phyloP scores from a whole-genome alignment of 2,888 invertebrate species.

The Tiliacea aurago region DNA sequence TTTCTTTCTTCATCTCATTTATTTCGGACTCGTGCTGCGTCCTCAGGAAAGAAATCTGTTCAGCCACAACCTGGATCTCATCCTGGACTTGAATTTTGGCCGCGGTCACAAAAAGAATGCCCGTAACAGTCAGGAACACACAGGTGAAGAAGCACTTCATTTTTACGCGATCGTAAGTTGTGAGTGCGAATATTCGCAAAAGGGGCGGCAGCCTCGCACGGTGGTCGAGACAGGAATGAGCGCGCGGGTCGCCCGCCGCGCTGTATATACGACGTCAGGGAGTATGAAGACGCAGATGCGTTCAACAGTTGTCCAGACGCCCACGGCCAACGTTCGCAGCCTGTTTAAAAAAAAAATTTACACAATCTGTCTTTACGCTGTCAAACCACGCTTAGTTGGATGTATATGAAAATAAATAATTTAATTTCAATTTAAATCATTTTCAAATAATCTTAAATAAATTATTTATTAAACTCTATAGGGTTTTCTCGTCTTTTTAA shows the following conservation, averaged over 20 bases:
- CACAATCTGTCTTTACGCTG: background rate
- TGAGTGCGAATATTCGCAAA: constrained; percentile 53
- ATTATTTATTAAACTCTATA: no score
- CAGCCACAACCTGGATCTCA: constrained; percentile 74
- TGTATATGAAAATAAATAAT: no score
- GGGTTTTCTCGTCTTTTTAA: no score
- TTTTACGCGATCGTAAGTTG: constrained; percentile 65
- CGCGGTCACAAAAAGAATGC: constrained; percentile 70
- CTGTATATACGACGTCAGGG: constrained; percentile 72
- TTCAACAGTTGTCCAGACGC: constrained; percentile 85
- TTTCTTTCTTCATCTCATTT: constrained; percentile 75
- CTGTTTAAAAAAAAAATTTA: constrained; percentile 34
- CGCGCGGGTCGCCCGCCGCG: constrained; percentile 62
- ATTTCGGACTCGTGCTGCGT: constrained; percentile 75
- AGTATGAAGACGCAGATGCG: constrained; percentile 82
- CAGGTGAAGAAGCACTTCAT: constrained; percentile 77
- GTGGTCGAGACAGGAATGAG: constrained; percentile 74
- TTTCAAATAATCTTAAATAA: no score
- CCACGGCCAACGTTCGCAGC: constrained; percentile 60
- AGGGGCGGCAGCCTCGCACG: constrained; percentile 66
- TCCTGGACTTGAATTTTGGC: constrained; percentile 72
- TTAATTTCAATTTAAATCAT: no score
- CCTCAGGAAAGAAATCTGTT: constrained; percentile 78
- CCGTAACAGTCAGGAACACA: constrained; percentile 72
- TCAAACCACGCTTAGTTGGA: background rate